A percentile compares a stretch with the other conserved stretches of the same genome.
These are phyloP conservation scores for Metopolophium dirhodum DNA, from an alignment of 1,140 invertebrate genomes.

Conservation along the genomic window DNA sequence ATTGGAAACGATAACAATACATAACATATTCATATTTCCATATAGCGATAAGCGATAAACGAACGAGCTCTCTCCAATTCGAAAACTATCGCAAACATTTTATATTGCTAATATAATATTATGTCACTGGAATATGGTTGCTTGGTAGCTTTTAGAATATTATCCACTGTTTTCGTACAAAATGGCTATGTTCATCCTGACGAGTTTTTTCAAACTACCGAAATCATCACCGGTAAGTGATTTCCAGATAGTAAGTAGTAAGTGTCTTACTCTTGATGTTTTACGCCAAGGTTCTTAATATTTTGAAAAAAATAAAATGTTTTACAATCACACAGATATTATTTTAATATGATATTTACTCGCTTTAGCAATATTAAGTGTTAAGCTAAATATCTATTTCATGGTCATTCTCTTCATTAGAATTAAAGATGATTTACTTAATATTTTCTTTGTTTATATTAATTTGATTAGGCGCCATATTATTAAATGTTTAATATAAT, in stretches of 20 bases:
- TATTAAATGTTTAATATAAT: background rate
- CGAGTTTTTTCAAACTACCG: conserved; percentile 93
- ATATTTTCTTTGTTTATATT: background rate
- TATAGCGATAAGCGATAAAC: no score
- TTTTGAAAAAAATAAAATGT: background rate
- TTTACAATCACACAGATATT: background rate
- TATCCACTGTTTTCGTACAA: conserved; percentile 77
- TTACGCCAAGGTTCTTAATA: background rate
- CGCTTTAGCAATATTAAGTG: background rate
- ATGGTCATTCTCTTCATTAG: background rate
- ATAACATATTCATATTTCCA: no score
- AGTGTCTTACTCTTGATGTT: background rate
- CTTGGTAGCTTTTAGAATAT: conserved; percentile 70
- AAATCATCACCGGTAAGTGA: conserved; percentile 82
- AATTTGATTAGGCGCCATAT: background rate
- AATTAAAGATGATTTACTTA: background rate
- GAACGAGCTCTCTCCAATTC: background rate
- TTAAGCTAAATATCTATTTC: background rate
- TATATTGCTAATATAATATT: background rate
- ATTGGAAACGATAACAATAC: no score
- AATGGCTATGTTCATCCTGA: conserved; percentile 94
- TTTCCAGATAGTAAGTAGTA: background rate
- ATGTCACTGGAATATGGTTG: background rate
- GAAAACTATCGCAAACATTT: background rate
- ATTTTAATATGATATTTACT: background rate